Conservation (phyloP, 2,113 vertebrate genomes). For the Macrotis lagotis region DNA sequence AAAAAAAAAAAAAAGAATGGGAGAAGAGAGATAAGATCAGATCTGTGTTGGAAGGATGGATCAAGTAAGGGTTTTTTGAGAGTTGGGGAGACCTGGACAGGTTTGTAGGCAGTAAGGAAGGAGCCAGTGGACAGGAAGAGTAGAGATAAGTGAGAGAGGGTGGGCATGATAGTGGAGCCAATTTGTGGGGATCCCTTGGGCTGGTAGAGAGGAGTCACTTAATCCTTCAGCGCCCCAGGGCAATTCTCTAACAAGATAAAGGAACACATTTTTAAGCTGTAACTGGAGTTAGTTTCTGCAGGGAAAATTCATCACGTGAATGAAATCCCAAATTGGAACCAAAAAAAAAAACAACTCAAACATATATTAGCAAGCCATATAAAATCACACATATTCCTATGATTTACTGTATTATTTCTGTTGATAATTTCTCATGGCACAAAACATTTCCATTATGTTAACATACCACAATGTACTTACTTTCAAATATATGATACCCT, state of each 20-base stretch:
- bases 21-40: neutral
- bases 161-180: neutral
- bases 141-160: neutral
- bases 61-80: neutral
- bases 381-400: neutral
- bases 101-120: neutral
- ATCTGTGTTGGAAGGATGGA: neutral
- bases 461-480: neutral
- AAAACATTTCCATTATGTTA: neutral
- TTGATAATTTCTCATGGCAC: neutral
- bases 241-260: neutral
- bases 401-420: neutral
- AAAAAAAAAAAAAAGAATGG: neutral
- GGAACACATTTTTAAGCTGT: neutral
- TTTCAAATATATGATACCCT: neutral
- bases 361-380: neutral
- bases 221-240: neutral
- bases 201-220: neutral
- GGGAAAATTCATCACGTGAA: neutral
- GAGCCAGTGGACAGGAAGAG: neutral
- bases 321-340: neutral
- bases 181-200: neutral
- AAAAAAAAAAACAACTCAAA: neutral
- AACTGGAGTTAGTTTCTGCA: neutral
- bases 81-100: neutral